Evolutionary conservation across 2,113 vertebrate species (phyloP), one percentile per base, ranked within the genome.

Genomic region (Zapornia atra): DNA sequence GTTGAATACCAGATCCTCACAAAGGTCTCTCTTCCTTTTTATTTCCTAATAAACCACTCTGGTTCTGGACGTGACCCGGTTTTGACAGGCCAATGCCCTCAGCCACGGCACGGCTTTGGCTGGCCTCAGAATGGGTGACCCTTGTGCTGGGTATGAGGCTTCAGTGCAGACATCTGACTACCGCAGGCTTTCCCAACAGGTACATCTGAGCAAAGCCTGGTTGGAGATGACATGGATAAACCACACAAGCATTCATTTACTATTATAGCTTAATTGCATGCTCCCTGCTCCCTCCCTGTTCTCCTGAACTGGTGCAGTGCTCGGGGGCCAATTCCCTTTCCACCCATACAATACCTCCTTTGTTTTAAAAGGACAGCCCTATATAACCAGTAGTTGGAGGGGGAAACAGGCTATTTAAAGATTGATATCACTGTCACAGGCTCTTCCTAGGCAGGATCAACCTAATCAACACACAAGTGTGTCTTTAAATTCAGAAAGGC

Each of bases 161-260:
- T 68, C 48, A 38, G 16, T 18, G 5, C 34, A 46, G 59, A 92
- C 70, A 79, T 59, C 84, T 60, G 57, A 82, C 51, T 73, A 75
- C 87, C 54, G 36, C 38, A 16, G 36, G 69, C 72, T 92, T 90
- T 94, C 91, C 44, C 93, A 94, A 65, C 56, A 93, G 70, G 68
- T 81, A 71, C 61, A n/a, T 40, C 31, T 63, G 61, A 96, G 56
- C 88, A 97, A 86, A 69, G 85, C 48, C 86, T 95, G 51, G 57
- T 97, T 88, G 89, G 70, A 98, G 78, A 93, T 76, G 76, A 80
- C 86, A 86, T 28, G 13, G 73, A 78, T 94, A 96, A 97, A 96
- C 46, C 72, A 72, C 26, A 90, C 95, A 97, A 96, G 72, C 71
- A 81, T 91, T 93, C 42, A 97, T 96, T 97, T 97, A 86, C 83